Evolutionary conservation across 92 coral and sea anemone genomes (phyloP).

Genomic region (Bergia puertoricense): DNA sequence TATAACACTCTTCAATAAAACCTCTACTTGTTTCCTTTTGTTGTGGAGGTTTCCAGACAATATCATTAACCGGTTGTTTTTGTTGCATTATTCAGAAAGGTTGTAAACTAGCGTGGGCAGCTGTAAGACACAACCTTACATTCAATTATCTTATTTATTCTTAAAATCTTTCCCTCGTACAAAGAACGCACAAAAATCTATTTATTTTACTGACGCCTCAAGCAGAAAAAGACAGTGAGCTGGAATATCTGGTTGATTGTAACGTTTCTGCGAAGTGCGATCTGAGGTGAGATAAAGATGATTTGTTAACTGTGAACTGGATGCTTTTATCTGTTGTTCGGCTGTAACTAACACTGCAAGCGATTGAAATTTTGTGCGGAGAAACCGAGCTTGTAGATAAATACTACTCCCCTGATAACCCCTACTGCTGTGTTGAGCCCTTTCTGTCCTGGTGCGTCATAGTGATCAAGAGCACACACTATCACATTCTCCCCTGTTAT

Average conservation of each 20-base stretch:
- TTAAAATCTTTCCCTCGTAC: constrained; percentile 6
- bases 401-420: constrained; percentile 6
- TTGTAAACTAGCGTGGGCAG: constrained; percentile 21
- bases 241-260: constrained; percentile 8
- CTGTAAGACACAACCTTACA: neutral
- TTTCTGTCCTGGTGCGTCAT: neutral
- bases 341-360: neutral
- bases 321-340: neutral
- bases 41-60: constrained; percentile 3
- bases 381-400: constrained; percentile 12
- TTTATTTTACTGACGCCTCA: constrained; percentile 6
- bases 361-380: neutral
- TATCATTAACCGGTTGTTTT: constrained; percentile 6
- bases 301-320: neutral
- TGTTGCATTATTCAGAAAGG: constrained; percentile 31
- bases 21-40: constrained; percentile 29
- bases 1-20: constrained; percentile 13
- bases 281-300: constrained; percentile 16
- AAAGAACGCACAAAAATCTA: constrained; percentile 12
- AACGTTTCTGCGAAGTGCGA: constrained; percentile 12
- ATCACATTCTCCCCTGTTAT: neutral
- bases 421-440: neutral
- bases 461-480: neutral
- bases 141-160: constrained; percentile 25
- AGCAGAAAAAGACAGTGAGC: constrained; percentile 11